Evolutionary conservation across 2,888 invertebrate species (phyloP).

Genomic region (Cotesia congregata): DNA sequence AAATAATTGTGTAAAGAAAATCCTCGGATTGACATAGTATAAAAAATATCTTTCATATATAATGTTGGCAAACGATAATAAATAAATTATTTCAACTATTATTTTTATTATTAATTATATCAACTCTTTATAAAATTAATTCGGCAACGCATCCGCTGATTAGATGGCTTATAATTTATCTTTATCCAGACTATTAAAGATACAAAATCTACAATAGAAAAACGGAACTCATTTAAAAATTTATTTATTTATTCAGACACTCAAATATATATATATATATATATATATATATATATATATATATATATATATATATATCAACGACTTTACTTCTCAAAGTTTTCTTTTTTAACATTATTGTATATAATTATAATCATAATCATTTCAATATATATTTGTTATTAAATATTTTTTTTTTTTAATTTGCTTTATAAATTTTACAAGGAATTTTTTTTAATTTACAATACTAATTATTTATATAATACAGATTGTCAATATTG

Average conservation of each 20-base stretch:
- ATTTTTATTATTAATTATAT: not conserved
- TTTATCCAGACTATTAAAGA: constrained; percentile 65
- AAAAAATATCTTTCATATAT: not conserved
- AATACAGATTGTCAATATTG: constrained; percentile 68
- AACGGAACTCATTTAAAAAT: constrained; percentile 66
- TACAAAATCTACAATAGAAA: constrained; percentile 70
- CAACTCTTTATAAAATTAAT: not conserved
- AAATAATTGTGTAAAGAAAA: not conserved
- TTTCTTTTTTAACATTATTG: not conserved
- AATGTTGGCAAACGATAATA: not conserved
- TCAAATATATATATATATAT: constrained; percentile 59
- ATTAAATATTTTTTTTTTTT: constrained; percentile 48
- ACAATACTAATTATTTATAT: constrained; percentile 51
- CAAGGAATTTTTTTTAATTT: constrained; percentile 36
- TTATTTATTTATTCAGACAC: constrained; percentile 59
- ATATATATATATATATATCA: constrained; percentile 57
- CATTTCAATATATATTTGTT: not conserved
- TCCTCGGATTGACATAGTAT: not conserved
- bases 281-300: too few relatives aligned
- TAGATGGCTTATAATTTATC: not conserved
- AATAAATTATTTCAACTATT: not conserved
- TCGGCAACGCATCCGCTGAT: not conserved
- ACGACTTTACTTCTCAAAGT: constrained; percentile 46
- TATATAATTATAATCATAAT: not conserved
- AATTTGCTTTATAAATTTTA: constrained; percentile 41